Conservation (phyloP, 2,888 invertebrate species). For the Muschampia plurimacula region DNA sequence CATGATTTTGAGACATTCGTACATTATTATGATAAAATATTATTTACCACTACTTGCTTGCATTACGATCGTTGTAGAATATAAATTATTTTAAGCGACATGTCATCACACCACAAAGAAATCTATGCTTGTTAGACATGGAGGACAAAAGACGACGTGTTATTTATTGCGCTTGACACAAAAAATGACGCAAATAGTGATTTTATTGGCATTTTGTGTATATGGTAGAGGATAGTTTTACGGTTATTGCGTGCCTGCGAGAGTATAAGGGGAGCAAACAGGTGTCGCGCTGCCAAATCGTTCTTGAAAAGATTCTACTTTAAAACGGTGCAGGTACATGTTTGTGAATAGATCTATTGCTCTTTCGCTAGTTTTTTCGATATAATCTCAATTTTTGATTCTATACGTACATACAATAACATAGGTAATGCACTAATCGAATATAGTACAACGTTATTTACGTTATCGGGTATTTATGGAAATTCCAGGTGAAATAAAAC, state of each 20-base stretch:
- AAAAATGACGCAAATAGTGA: slow-evolving; percentile 2
- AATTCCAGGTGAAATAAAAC: too few relatives aligned
- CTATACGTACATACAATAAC: too few relatives aligned
- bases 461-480: too few relatives aligned
- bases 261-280: slow-evolving; percentile 5
- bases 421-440: too few relatives aligned
- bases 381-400: too few relatives aligned
- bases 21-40: neutral
- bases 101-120: neutral
- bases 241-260: neutral
- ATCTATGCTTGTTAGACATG: slow-evolving; percentile 13
- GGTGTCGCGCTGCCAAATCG: slow-evolving; percentile 21
- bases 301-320: neutral
- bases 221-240: neutral
- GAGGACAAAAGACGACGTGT: slow-evolving; percentile 1
- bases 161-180: slow-evolving; percentile 7
- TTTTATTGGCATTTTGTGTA: slow-evolving; percentile 19
- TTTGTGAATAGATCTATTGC: too few relatives aligned
- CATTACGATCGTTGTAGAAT: neutral
- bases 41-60: neutral
- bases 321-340: neutral
- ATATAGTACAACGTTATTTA: too few relatives aligned
- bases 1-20: neutral
- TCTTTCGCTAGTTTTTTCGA: too few relatives aligned
- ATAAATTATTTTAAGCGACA: slow-evolving; percentile 13